Percentiles rank a stretch among this genome's conserved stretches.
These are phyloP conservation scores for Taenioides sp. DNA, from an alignment of 2,797 vertebrate species.

Conservation along the genomic window DNA sequence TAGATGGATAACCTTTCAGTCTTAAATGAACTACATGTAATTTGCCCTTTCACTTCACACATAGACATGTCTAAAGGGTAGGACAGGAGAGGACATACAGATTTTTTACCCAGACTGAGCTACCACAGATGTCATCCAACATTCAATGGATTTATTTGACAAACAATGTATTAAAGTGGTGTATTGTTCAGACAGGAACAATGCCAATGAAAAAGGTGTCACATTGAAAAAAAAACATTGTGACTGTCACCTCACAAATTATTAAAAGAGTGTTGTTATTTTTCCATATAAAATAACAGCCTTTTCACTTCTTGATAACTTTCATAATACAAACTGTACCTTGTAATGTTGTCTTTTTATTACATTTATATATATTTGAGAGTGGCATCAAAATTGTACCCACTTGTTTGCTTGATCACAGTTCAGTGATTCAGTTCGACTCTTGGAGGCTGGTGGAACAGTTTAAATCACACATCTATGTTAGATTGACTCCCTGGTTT, in stretches of 20 bases:
- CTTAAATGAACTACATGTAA: background rate
- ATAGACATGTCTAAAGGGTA: background rate
- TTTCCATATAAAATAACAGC: slow-evolving; percentile 21
- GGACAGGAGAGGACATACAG: background rate
- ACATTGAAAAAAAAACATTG: slow-evolving; percentile 8
- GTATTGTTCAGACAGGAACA: slow-evolving; percentile 5
- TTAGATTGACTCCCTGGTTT: slow-evolving; percentile 43
- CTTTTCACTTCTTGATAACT: slow-evolving; percentile 20
- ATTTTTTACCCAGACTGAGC: background rate
- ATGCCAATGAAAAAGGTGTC: slow-evolving; percentile 14
- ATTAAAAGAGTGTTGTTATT: slow-evolving; percentile 24
- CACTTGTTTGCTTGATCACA: slow-evolving; percentile 39
- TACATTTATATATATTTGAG: slow-evolving; percentile 4
- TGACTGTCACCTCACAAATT: slow-evolving; percentile 12
- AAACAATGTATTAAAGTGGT: background rate
- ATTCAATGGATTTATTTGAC: background rate
- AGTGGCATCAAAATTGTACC: slow-evolving; percentile 13
- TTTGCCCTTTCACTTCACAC: background rate
- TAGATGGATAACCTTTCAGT: background rate
- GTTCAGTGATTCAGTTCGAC: background rate
- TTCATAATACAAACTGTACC: slow-evolving; percentile 16
- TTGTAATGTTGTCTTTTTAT: slow-evolving; percentile 8
- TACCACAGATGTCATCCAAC: background rate
- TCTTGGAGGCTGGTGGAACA: too few relatives aligned
- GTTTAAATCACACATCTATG: slow-evolving; percentile 10